Evolutionary conservation across 2,888 invertebrate species (phyloP), one percentile per base, ranked within the genome.

Genomic region (Drosophila cyrtoloma): DNA sequence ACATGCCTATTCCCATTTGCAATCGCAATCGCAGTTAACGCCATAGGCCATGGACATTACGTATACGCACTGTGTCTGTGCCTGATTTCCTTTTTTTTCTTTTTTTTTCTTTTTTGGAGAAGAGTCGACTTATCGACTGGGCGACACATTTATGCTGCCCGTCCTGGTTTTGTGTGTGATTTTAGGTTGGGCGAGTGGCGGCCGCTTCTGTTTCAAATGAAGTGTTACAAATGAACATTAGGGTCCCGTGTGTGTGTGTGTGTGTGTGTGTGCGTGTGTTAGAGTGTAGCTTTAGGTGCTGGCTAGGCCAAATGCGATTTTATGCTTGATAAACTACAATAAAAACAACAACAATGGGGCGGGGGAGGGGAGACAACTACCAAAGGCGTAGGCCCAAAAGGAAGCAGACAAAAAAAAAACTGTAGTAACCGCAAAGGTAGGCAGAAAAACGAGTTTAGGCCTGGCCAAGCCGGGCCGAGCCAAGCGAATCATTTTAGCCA

Each of bases 201-300:
- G 63, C 4, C 70, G 77, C 84, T 86, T 80, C 88, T 86, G 86
- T 82, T 85, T 84, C 86, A 85, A 85, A 85, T 85, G 86, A 85
- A 85, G 85, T 85, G 85, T 85, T 86, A 85, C 85, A 85, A 85
- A 85, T 85, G 80, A 82, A 86, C 85, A 85, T 85, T 88, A 85
- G 86, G 84, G 52, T 44, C 32, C 42, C 10, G 28, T 16, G 26
- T 33, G 42, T 37, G 9, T 47, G 28, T 42, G 42, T 53, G 53
- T 57, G 52, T 52, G 53, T n/a, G 59, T 63, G 56, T 52, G 53
- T 26, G 62, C 37, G 53, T 47, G 62, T 66, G 33, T 33, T 10
- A 5, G 28, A 28, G 65, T 56, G 63, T 64, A 35, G 16, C 42
- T 50, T 53, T 51, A 61, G 47, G 70, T 75, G 69, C 50, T 53